Evolutionary conservation across 1,140 invertebrate species (phyloP), one percentile per base, ranked within the genome.

Genomic region (Ganaspis sp.): DNA sequence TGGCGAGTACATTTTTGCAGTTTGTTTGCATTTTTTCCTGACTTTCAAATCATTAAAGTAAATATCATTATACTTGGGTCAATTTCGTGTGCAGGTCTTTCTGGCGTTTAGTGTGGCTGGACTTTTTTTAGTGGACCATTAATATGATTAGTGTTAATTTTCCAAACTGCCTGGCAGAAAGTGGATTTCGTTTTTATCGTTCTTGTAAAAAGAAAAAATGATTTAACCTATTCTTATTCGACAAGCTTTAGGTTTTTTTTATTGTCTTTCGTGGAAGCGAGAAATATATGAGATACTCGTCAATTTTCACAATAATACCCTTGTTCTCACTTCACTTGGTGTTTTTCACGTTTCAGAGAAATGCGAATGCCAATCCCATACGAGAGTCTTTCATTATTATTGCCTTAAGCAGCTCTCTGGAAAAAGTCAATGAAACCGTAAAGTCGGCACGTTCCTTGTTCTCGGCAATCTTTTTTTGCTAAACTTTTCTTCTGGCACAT

Each of bases 321-420:
- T 64, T 64, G 58, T 64, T 64, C 58, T 11, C 23, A 64, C 58
- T 29, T 64, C n/a, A n/a, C 58, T 21, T 53, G 54, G 72, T 69
- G 45, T 53, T 40, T 75, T 70, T 69, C 37, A 42, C 73, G 34
- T 70, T 75, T 75, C 73, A 75, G 73, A 49, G 58, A 75, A 75
- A 75, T 45, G 73, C 64, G 58, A 75, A 53, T 69, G 21, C 26
- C 40, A 72, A 42, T 64, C 23, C 21, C 23, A 64, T 29, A 29
- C 23, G 26, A 29, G 26, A 29, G 23, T 12, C 58, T 64, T 64
- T 64, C 11, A 64, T 64, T 64, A 64, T 64, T 64, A 29, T 29
- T 64, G 23, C 23, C 58, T 29, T 64, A 64, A 29, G 58, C 53
- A 64, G 54, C 54, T 8, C 8, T 21, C 53, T 64, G 12, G 12